These are phyloP conservation scores for Clarias pachynema DNA, from an alignment of 2,797 vertebrate species.

Conservation along the genomic window DNA sequence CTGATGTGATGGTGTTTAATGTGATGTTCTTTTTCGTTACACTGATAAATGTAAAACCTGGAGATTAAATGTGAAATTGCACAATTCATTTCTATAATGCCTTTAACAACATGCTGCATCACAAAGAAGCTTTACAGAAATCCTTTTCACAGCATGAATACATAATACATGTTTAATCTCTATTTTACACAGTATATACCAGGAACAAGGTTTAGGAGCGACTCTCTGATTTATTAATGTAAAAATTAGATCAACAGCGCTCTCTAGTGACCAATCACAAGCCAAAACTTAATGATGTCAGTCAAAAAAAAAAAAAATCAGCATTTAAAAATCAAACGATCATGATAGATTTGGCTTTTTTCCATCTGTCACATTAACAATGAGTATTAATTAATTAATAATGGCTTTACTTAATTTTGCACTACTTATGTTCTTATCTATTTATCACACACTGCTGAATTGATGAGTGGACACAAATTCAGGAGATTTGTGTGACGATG, in stretches of 20 bases:
- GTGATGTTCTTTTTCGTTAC: background rate
- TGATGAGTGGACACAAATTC: background rate
- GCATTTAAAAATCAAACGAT: background rate
- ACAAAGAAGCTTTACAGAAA: conserved; percentile 1
- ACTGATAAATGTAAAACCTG: background rate
- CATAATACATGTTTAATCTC: background rate
- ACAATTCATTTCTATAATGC: background rate
- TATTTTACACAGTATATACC: background rate
- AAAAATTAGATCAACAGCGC: conserved; percentile 16
- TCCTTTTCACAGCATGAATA: background rate
- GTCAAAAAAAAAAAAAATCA: too few relatives aligned
- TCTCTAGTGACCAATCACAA: background rate
- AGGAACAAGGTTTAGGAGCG: background rate
- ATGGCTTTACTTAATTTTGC: too few relatives aligned
- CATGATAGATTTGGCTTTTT: background rate
- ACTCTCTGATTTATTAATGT: too few relatives aligned
- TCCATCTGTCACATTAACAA: background rate
- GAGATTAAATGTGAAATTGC: background rate
- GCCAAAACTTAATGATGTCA: background rate
- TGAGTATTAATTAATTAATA: background rate
- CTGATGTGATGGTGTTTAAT: background rate
- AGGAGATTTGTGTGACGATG: background rate
- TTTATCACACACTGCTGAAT: too few relatives aligned
- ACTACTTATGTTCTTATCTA: too few relatives aligned
- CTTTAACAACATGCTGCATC: background rate